These are phyloP conservation scores for Copsychus sechellarum DNA, from an alignment of 2,113 vertebrate species.

Conservation along the genomic window DNA sequence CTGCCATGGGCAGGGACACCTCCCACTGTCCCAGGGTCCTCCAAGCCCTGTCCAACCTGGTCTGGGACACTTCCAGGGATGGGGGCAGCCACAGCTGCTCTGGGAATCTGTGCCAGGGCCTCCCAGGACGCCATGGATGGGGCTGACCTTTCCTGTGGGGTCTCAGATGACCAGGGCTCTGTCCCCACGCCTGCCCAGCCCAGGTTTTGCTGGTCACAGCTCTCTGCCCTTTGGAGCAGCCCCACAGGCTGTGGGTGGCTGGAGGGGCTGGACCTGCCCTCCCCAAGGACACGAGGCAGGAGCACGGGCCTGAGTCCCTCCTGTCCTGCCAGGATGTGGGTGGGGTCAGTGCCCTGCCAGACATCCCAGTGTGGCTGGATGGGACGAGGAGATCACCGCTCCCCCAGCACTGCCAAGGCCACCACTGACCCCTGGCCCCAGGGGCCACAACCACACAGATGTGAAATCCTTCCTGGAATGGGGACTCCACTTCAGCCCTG, in stretches of 20 bases:
- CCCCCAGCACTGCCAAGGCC: background rate
- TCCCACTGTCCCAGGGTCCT: fast-evolving
- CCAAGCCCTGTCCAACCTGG: background rate
- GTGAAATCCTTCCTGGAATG: background rate
- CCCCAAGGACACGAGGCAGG: fast-evolving
- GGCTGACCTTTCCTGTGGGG: background rate
- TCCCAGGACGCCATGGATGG: background rate
- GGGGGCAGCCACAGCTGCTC: background rate
- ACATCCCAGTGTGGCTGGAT: fast-evolving
- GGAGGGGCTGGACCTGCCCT: background rate
- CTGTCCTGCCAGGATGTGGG: background rate
- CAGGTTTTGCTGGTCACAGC: background rate
- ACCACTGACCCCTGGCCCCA: background rate
- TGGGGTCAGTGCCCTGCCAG: background rate
- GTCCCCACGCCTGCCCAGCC: background rate
- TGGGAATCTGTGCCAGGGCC: background rate
- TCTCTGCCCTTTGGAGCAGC: background rate
- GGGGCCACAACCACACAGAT: fast-evolving
- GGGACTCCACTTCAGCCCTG: background rate
- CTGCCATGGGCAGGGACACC: background rate
- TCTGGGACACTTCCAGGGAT: background rate
- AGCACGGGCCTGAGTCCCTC: fast-evolving
- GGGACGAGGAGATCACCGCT: background rate
- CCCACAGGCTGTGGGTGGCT: fast-evolving
- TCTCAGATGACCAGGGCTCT: background rate